phyloP scores from a whole-genome alignment of 2,888 invertebrate species.

The Phymatocera aterrima region DNA sequence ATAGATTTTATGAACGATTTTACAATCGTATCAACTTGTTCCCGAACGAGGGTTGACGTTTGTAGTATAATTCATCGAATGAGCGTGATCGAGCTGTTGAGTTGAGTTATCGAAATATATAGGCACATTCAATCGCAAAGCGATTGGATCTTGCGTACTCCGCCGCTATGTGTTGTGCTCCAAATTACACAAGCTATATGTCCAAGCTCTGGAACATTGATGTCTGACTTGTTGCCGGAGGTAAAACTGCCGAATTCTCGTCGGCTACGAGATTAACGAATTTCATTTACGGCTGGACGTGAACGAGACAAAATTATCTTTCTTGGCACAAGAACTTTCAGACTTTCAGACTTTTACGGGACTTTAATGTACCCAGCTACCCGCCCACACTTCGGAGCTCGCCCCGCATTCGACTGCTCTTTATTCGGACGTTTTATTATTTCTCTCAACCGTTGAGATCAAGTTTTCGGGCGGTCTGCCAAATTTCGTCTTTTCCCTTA shows the following conservation, averaged over 20 bases:
- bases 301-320: slow-evolving; percentile 3
- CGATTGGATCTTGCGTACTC: too few relatives aligned
- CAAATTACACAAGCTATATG: background rate
- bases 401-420: background rate
- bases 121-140: too few relatives aligned
- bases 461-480: slow-evolving; percentile 16
- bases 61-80: background rate
- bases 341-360: background rate
- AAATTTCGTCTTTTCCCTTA: background rate
- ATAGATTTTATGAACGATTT: background rate
- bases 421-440: background rate
- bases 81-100: background rate
- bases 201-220: background rate
- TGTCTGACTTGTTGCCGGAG: too few relatives aligned
- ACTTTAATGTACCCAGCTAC: too few relatives aligned
- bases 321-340: background rate
- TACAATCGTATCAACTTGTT: background rate
- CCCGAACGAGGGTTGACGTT: background rate
- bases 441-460: background rate
- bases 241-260: too few relatives aligned
- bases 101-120: background rate
- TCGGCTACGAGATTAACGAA: too few relatives aligned
- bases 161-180: too few relatives aligned
- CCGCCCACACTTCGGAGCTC: background rate
- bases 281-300: background rate